Evolutionary conservation across 2,113 vertebrate genomes (phyloP).

Genomic region (Lontra canadensis): DNA sequence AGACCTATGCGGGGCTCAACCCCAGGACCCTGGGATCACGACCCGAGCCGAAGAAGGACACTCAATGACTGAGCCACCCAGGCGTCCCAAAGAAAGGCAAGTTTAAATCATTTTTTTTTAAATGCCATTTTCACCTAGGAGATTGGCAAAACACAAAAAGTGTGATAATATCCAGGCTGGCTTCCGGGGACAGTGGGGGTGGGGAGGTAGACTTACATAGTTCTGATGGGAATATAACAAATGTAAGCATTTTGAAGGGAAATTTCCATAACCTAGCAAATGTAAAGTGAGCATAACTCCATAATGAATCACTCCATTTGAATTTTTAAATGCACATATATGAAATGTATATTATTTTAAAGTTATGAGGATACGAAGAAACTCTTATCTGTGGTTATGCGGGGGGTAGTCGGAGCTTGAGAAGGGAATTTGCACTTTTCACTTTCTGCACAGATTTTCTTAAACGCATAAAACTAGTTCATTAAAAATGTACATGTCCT

Average conservation of each 20-base stretch:
- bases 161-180: neutral
- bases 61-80: no score
- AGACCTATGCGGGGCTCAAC: no score
- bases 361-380: neutral
- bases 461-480: constrained; percentile 22
- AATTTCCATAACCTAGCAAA: neutral
- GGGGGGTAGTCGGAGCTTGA: neutral
- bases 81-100: neutral
- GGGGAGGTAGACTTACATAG: neutral
- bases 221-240: neutral
- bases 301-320: neutral
- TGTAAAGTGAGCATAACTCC: neutral
- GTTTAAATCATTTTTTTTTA: neutral
- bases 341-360: neutral
- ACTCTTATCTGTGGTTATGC: neutral
- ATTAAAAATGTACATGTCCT: neutral
- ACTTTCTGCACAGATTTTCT: neutral
- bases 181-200: neutral
- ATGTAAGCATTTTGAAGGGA: neutral
- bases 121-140: neutral
- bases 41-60: no score
- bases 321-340: neutral
- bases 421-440: neutral
- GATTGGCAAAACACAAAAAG: neutral
- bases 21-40: no score